Evolutionary conservation across 2,888 invertebrate species (phyloP).

Genomic region (Agonopterix arenella): DNA sequence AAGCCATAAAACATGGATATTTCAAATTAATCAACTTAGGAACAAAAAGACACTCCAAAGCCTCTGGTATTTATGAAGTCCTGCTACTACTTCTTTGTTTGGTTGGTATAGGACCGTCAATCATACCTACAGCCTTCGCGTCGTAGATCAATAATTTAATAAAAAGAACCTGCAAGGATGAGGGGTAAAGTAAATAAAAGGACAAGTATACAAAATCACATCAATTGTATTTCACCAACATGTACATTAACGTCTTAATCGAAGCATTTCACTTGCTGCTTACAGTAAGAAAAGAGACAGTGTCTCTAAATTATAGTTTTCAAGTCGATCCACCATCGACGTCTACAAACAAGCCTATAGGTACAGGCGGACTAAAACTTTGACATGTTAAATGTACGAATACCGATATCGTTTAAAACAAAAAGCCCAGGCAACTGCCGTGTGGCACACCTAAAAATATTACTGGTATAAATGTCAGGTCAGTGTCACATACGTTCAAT

Average conservation of each 20-base stretch:
- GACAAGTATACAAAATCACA: slow-evolving; percentile 66
- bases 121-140: too few species aligned
- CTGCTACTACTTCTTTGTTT: too few species aligned
- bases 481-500: slow-evolving; percentile 9
- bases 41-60: too few species aligned
- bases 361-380: slow-evolving; percentile 65
- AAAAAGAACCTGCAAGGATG: not conserved
- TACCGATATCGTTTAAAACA: not conserved
- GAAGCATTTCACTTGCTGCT: slow-evolving; percentile 70
- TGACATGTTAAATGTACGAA: slow-evolving; percentile 48
- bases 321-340: slow-evolving; percentile 41
- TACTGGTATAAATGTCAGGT: not conserved
- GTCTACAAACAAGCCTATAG: slow-evolving; percentile 65
- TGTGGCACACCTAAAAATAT: slow-evolving; percentile 1
- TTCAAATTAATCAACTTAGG: too few species aligned
- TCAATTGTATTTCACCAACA: slow-evolving; percentile 77
- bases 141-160: too few species aligned
- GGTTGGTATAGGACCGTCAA: too few species aligned
- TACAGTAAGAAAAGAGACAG: slow-evolving; percentile 64
- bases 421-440: not conserved
- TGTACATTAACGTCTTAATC: slow-evolving; percentile 73
- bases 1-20: too few species aligned
- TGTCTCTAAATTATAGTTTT: slow-evolving; percentile 47
- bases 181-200: slow-evolving; percentile 42
- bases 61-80: too few species aligned